Conservation (phyloP, 2,113 vertebrate species). For the Elephas maximus region DNA sequence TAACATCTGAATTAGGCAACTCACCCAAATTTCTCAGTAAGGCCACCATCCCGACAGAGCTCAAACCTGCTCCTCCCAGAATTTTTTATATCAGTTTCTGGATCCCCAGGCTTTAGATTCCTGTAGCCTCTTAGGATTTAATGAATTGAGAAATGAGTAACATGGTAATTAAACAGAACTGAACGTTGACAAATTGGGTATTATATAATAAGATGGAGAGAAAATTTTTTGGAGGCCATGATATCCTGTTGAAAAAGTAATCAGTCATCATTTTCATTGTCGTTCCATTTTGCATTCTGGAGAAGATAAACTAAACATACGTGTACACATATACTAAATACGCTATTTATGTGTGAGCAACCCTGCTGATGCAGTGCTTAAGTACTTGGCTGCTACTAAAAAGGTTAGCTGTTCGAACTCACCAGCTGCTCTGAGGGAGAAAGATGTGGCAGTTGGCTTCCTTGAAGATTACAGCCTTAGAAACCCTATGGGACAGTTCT, state of each 20-base stretch:
- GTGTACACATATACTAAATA: background rate
- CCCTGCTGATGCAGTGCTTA: background rate
- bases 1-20: background rate
- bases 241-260: background rate
- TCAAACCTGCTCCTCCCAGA: background rate
- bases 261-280: background rate
- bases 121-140: background rate
- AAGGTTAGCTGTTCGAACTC: too few species aligned
- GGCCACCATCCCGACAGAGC: background rate
- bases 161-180: background rate
- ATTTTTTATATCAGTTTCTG: background rate
- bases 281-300: background rate
- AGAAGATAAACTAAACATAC: background rate
- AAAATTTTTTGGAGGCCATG: background rate
- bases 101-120: background rate
- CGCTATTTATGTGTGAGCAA: background rate
- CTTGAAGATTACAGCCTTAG: too few species aligned
- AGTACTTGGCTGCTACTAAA: background rate
- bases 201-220: background rate
- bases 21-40: constrained; percentile 25
- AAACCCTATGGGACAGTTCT: too few species aligned
- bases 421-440: too few species aligned
- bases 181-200: background rate
- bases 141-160: background rate
- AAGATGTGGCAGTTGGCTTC: too few species aligned